These are phyloP conservation scores for Atethmia centrago DNA, from an alignment of 2,888 invertebrate genomes.

Conservation along the genomic window DNA sequence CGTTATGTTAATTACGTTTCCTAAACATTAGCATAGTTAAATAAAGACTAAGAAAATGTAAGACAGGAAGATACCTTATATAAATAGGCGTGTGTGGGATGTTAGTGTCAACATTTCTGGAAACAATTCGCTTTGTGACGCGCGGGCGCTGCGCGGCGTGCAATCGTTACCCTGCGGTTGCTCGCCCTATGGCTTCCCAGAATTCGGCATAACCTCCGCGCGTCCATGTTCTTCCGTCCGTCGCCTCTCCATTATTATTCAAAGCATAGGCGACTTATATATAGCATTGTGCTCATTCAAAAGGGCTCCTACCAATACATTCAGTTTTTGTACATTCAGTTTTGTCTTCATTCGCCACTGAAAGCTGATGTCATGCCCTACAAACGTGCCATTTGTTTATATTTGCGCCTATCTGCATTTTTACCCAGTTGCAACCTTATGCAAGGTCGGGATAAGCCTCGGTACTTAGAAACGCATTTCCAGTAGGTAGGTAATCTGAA, in stretches of 20 bases:
- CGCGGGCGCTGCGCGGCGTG: slow-evolving; percentile 30
- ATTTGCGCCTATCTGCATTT: slow-evolving; percentile 19
- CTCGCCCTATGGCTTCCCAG: slow-evolving; percentile 65
- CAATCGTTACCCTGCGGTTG: slow-evolving; percentile 51
- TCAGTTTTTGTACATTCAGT: slow-evolving; percentile 19
- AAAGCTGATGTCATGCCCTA: slow-evolving; percentile 21
- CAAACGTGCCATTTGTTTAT: slow-evolving; percentile 17
- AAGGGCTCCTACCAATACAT: slow-evolving; percentile 52
- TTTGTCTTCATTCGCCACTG: slow-evolving; percentile 11
- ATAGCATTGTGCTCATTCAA: slow-evolving; percentile 63
- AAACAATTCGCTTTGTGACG: slow-evolving; percentile 55
- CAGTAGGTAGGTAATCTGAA: slow-evolving; percentile 47
- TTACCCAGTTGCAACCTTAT: slow-evolving; percentile 28
- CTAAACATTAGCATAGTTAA: slow-evolving; percentile 16
- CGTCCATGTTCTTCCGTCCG: slow-evolving; percentile 69
- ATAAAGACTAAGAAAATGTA: slow-evolving; percentile 13
- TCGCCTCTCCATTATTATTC: slow-evolving; percentile 67
- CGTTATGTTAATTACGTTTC: slow-evolving; percentile 20
- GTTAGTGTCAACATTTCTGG: slow-evolving; percentile 57
- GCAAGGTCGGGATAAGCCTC: slow-evolving; percentile 25
- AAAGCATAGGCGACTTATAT: slow-evolving; percentile 56
- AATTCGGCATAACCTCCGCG: slow-evolving; percentile 68
- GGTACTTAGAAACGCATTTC: slow-evolving; percentile 18
- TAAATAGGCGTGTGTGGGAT: slow-evolving; percentile 52
- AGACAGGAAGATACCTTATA: slow-evolving; percentile 25